phyloP scores from a whole-genome alignment of 2,113 vertebrate genomes.

The Neogale vison region DNA sequence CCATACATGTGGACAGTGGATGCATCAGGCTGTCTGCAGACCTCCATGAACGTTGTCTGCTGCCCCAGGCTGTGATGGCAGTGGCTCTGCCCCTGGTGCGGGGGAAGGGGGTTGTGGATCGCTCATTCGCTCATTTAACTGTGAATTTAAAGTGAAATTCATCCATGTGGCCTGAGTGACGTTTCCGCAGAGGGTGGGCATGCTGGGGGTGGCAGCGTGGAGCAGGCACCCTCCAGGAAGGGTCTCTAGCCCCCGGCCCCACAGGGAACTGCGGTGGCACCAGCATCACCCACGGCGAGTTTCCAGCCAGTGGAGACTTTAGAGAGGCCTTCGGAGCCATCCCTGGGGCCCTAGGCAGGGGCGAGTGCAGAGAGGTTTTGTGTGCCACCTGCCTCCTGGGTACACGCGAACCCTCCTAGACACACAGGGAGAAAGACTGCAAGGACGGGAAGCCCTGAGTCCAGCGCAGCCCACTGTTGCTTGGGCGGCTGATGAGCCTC shows the following conservation, averaged over 20 bases:
- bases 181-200: not conserved
- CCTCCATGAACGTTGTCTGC: no score
- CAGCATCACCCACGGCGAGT: not conserved
- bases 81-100: not conserved
- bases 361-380: not conserved
- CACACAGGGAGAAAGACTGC: not conserved
- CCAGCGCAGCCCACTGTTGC: not conserved
- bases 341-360: not conserved
- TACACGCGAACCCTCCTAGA: not conserved
- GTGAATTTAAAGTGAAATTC: not conserved
- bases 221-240: not conserved
- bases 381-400: not conserved
- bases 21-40: rapidly evolving
- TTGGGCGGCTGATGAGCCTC: not conserved
- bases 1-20: no score
- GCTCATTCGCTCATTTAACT: not conserved
- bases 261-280: not conserved
- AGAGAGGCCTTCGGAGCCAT: not conserved
- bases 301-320: not conserved
- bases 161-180: not conserved
- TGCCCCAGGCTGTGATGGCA: not conserved
- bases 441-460: not conserved
- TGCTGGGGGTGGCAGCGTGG: not conserved
- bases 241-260: not conserved
- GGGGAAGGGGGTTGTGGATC: not conserved